These are phyloP conservation scores for Nannospalax galili DNA, from an alignment of 2,113 vertebrate genomes.

Conservation along the genomic window DNA sequence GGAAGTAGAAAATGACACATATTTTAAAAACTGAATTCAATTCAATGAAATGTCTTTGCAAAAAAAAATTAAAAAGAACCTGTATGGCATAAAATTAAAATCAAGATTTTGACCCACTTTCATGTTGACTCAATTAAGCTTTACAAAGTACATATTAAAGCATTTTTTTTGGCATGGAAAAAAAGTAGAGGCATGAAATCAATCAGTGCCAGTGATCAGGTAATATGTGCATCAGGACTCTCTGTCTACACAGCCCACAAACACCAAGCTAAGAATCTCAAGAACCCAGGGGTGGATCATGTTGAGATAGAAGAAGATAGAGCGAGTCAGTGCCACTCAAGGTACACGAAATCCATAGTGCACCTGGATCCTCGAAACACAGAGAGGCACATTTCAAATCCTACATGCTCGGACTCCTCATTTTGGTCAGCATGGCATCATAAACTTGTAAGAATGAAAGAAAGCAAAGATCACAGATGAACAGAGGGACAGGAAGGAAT, in stretches of 20 bases:
- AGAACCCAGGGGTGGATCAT: background rate
- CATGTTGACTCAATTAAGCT: background rate
- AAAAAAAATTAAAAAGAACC: slow-evolving; percentile 44
- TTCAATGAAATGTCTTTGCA: background rate
- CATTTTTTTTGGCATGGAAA: background rate
- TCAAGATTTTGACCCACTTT: background rate
- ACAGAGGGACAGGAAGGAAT: background rate
- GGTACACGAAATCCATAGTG: background rate
- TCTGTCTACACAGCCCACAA: background rate
- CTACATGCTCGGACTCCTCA: background rate
- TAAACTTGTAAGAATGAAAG: background rate
- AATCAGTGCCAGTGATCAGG: background rate
- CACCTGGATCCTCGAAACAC: background rate
- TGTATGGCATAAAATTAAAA: slow-evolving; percentile 34
- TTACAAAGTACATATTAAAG: background rate
- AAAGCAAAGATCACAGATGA: background rate
- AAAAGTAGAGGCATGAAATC: slow-evolving; percentile 1
- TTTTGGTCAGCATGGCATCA: background rate
- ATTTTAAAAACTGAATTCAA: background rate
- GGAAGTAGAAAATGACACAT: background rate
- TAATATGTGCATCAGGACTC: background rate
- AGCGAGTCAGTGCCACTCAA: background rate
- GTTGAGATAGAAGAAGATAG: background rate
- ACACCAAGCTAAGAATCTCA: background rate
- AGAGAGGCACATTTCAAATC: background rate